phyloP scores from a whole-genome alignment of 1,140 invertebrate species.

The Oedothorax gibbosus region DNA sequence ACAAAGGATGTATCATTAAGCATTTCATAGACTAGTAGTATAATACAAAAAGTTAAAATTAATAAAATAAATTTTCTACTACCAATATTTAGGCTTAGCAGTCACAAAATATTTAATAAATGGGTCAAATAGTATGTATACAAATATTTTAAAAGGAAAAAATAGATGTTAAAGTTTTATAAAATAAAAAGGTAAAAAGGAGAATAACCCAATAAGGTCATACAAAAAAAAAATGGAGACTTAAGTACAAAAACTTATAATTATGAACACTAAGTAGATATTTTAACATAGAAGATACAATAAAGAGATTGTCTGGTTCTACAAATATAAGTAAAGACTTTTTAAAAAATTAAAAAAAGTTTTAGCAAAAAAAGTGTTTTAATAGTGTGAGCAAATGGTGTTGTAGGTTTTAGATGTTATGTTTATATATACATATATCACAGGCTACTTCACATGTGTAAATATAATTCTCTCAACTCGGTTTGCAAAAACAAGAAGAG shows the following conservation, averaged over 20 bases:
- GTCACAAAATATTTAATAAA: too few species aligned
- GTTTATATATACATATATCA: slow-evolving; percentile 61
- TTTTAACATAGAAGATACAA: slow-evolving; percentile 57
- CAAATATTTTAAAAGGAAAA: too few species aligned
- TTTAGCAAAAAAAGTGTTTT: slow-evolving; percentile 46
- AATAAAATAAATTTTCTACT: too few species aligned
- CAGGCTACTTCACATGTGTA: slow-evolving; percentile 62
- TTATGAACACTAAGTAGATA: slow-evolving; percentile 62
- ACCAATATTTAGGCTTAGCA: too few species aligned
- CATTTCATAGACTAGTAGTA: too few species aligned
- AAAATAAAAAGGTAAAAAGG: too few species aligned
- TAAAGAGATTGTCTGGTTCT: slow-evolving; percentile 56
- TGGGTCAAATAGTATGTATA: too few species aligned
- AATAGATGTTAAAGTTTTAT: too few species aligned
- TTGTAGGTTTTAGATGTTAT: slow-evolving; percentile 61
- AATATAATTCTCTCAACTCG: slow-evolving; percentile 61
- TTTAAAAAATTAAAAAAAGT: slow-evolving; percentile 58
- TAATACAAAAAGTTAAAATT: too few species aligned
- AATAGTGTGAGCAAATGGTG: slow-evolving; percentile 60
- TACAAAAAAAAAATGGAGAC: slow-evolving; percentile 41
- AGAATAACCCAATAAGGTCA: too few species aligned
- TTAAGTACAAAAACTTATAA: slow-evolving; percentile 56
- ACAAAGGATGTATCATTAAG: too few species aligned
- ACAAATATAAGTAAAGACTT: slow-evolving; percentile 58
- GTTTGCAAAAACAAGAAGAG: slow-evolving; percentile 56